Evolutionary conservation across 2,888 invertebrate species (phyloP), one percentile per base, ranked within the genome.

Genomic region (Hesperia comma): DNA sequence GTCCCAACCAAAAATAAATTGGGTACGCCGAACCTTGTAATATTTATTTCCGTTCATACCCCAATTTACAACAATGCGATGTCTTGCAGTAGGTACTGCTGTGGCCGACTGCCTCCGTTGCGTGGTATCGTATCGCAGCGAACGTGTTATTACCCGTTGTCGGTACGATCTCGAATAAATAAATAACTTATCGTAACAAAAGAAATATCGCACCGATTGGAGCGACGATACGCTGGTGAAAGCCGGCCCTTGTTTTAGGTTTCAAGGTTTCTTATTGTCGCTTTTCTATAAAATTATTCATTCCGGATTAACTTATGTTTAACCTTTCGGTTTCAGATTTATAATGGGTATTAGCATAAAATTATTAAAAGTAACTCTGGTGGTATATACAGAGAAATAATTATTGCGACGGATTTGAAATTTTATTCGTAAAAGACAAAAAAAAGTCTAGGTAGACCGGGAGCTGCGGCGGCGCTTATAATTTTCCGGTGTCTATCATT

Each of bases 191-290:
- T 70, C 62, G 57, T 62, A 68, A 66, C 67, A 69, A 70, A 69
- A 72, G 70, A 72, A 72, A 68, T 70, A 69, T 68, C 60, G 43
- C 17, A 33, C 55, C 51, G 68, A 67, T 69, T 69, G 61, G 15
- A 67, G 63, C 37, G 49, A 21, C 67, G 69, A 70, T 69, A 69
- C 46, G 57, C 32, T 15, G 58, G 71, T 62, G 71, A 71, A 71
- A 69, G 71, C 58, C 53, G 21, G 51, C 56, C 60, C 63, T 61
- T 53, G 61, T 56, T 60, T 43, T 46, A 60, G 33, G 46, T 43
- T 58, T 43, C 57, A 26, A 58, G 41, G 58, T 43, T 58, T 58
- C n/a, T 58, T 19, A 43, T 43, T 43, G 37, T 41, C 21, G 51
- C 21, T 51, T 51, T 51, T 51, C 51, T 51, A 49, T 49, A 21